Evolutionary conservation across 2,888 invertebrate species (phyloP).

Genomic region (Ennomos fuscantarius): DNA sequence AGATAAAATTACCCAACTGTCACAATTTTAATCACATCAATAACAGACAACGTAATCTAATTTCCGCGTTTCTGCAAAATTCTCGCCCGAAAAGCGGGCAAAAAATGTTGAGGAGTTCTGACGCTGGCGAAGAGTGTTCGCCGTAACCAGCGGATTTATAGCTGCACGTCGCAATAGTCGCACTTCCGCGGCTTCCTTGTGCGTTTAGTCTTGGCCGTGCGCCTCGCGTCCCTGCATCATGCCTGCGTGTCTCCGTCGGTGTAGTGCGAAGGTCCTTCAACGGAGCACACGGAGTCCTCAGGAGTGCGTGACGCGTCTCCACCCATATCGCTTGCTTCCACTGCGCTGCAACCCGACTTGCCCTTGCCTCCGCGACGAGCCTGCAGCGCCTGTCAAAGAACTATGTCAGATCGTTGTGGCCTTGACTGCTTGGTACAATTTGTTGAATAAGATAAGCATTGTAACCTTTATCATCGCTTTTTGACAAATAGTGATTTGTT

Average conservation of each 20-base stretch:
- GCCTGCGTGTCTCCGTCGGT: constrained; percentile 85
- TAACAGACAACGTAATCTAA: constrained; percentile 46
- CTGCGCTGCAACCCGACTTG: constrained; percentile 83
- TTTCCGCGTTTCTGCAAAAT: no score
- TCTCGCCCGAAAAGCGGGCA: no score
- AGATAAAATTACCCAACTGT: constrained; percentile 33
- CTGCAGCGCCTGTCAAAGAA: constrained; percentile 88
- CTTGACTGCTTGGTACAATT: no score
- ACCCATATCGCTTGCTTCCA: constrained; percentile 88
- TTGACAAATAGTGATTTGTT: constrained; percentile 2
- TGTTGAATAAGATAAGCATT: no score
- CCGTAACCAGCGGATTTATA: constrained; percentile 26
- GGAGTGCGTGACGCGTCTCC: constrained; percentile 93
- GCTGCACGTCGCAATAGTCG: constrained; percentile 42
- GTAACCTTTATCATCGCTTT: no score
- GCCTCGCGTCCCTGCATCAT: constrained; percentile 52
- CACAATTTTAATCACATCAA: constrained; percentile 45
- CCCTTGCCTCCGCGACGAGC: constrained; percentile 86
- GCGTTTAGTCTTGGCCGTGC: constrained; percentile 10
- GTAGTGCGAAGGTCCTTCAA: constrained; percentile 91
- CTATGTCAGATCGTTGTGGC: neutral
- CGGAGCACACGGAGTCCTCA: constrained; percentile 96
- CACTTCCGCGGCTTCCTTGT: constrained; percentile 14
- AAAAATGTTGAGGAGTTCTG: no score
- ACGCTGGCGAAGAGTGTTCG: neutral